A percentile compares a stretch with the other conserved stretches of the same genome.
These are phyloP conservation scores for Scaptomyza pallida DNA, from an alignment of 1,140 invertebrate genomes.

Conservation along the genomic window DNA sequence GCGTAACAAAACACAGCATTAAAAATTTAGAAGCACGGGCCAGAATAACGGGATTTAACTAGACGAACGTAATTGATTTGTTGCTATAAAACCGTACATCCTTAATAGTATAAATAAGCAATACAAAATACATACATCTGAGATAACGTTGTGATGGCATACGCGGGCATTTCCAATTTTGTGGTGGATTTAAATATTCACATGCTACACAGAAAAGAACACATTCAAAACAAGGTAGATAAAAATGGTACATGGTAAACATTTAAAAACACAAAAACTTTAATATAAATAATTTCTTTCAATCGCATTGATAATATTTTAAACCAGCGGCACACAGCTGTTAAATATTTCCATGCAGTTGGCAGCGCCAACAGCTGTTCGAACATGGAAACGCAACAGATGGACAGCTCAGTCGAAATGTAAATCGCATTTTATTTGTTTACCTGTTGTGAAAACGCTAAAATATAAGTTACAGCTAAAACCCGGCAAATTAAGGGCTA, in stretches of 20 bases:
- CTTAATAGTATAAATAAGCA: not conserved
- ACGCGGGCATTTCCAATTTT: no score
- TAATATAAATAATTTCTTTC: no score
- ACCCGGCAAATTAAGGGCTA: slow-evolving; percentile 15
- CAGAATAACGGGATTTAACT: not conserved
- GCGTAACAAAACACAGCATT: slow-evolving; percentile 49
- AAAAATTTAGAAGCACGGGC: slow-evolving; percentile 50
- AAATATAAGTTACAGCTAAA: not conserved
- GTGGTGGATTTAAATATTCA: no score
- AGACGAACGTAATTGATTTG: not conserved
- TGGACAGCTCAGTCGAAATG: slow-evolving; percentile 29
- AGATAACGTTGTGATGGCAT: not conserved
- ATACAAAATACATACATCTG: not conserved
- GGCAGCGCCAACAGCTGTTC: slow-evolving; percentile 43
- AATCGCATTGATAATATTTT: no score
- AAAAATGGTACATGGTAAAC: no score
- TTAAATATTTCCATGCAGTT: slow-evolving; percentile 4
- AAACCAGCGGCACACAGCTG: no score
- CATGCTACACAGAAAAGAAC: no score
- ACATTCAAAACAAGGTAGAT: no score
- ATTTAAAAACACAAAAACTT: no score
- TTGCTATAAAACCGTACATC: not conserved
- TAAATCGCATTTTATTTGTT: slow-evolving; percentile 45
- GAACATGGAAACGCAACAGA: not conserved
- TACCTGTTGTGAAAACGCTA: slow-evolving; percentile 18